Evolutionary conservation across 1,140 invertebrate genomes (phyloP).

Genomic region (Megalonaias nervosa): DNA sequence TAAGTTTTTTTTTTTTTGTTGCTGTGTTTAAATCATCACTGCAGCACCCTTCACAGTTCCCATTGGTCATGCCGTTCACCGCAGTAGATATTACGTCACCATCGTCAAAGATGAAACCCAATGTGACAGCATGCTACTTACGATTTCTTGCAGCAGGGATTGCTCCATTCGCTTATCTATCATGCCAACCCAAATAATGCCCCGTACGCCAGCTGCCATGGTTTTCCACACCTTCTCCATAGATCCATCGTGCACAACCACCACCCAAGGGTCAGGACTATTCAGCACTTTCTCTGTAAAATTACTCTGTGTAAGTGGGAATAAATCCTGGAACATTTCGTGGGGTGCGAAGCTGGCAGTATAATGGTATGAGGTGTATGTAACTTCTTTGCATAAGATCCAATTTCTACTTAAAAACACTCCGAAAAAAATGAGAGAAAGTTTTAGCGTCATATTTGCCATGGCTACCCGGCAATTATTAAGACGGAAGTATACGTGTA

Average conservation of each 20-base stretch:
- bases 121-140: conserved; percentile 18
- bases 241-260: conserved; percentile 54
- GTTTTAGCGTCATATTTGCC: too few species aligned
- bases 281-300: conserved; percentile 53
- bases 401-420: too few species aligned
- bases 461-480: too few species aligned
- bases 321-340: conserved; percentile 53
- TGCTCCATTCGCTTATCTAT: conserved; percentile 44
- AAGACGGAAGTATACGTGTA: too few species aligned
- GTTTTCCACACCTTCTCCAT: conserved; percentile 52
- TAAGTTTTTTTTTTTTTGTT: not conserved
- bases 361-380: too few species aligned
- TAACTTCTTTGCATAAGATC: too few species aligned
- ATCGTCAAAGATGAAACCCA: too few species aligned
- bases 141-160: conserved; percentile 46
- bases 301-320: conserved; percentile 49
- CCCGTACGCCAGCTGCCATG: conserved; percentile 51
- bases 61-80: not conserved
- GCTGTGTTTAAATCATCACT: not conserved
- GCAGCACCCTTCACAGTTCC: not conserved
- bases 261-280: conserved; percentile 54
- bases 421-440: too few species aligned
- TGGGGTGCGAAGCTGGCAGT: not conserved
- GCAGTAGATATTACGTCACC: too few species aligned
- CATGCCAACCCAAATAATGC: conserved; percentile 55